Percentiles rank a stretch among this genome's conserved stretches.
These are phyloP conservation scores for Odontocerum albicorne DNA, from an alignment of 2,888 invertebrate species.

Conservation along the genomic window DNA sequence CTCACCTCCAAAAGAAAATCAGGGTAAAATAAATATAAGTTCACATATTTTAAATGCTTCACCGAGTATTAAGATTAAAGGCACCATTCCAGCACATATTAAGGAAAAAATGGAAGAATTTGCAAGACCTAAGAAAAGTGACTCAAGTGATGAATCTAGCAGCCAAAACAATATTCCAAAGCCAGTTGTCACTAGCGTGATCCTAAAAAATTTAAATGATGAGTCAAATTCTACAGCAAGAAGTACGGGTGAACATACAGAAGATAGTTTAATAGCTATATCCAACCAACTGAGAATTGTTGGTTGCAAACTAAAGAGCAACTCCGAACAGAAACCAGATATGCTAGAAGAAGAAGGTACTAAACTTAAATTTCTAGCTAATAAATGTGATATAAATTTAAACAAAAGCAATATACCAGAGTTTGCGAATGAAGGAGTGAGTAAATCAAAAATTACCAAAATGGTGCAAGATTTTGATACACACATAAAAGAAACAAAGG, in stretches of 20 bases:
- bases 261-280: conserved; percentile 55
- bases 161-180: not conserved
- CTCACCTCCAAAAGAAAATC: conserved; percentile 8
- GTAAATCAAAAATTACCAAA: too few species aligned
- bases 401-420: conserved; percentile 13
- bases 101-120: conserved; percentile 27
- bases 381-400: conserved; percentile 30
- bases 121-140: conserved; percentile 11
- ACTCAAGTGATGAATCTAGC: conserved; percentile 2
- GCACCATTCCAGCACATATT: conserved; percentile 20
- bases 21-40: conserved; percentile 6
- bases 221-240: conserved; percentile 2
- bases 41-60: conserved; percentile 4
- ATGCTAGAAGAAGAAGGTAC: conserved; percentile 46
- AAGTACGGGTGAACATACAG: conserved; percentile 41
- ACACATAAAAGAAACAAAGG: too few species aligned
- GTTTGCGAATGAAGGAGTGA: not conserved
- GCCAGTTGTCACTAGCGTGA: not conserved
- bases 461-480: too few species aligned
- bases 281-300: conserved; percentile 55
- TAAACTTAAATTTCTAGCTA: conserved; percentile 39
- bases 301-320: conserved; percentile 54
- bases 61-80: conserved; percentile 17
- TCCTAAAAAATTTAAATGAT: conserved; percentile 7
- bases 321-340: conserved; percentile 50